Evolutionary conservation across 2,797 vertebrate genomes (phyloP).

Genomic region (Spinibarbus caldwelli): DNA sequence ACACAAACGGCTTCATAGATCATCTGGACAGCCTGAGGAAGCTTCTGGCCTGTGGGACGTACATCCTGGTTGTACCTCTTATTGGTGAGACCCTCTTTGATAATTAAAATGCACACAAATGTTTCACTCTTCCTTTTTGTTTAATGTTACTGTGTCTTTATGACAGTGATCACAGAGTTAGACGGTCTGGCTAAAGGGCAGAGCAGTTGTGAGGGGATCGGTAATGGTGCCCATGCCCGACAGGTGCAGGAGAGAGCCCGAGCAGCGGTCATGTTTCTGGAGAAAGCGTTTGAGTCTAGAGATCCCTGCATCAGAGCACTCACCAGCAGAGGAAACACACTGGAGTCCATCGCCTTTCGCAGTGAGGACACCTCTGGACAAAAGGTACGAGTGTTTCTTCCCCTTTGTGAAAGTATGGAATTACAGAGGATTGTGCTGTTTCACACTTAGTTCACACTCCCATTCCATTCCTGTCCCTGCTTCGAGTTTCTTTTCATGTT

Average conservation of each 20-base stretch:
- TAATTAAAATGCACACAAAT: not conserved
- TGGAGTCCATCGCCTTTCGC: conserved; percentile 97
- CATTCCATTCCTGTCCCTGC: not conserved
- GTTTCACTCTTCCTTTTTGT: conserved; percentile 45
- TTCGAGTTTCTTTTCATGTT: not conserved
- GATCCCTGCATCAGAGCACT: conserved; percentile 90
- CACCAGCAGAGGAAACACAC: conserved; percentile 94
- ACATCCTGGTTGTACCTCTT: conserved; percentile 95
- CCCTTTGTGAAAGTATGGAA: not conserved
- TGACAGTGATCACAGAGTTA: conserved; percentile 94
- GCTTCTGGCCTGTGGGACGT: conserved; percentile 87
- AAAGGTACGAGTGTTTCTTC: conserved; percentile 77
- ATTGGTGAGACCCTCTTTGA: conserved; percentile 83
- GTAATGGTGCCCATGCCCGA: conserved; percentile 80
- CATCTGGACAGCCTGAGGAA: conserved; percentile 86
- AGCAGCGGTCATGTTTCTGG: conserved; percentile 89
- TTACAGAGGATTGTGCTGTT: not conserved
- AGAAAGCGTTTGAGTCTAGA: conserved; percentile 88
- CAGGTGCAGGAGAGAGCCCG: conserved; percentile 93
- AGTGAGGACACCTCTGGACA: conserved; percentile 97
- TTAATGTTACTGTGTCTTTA: not conserved
- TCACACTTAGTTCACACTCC: not conserved
- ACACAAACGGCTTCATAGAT: conserved; percentile 98
- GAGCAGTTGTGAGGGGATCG: conserved; percentile 73
- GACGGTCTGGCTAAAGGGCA: conserved; percentile 97